Evolutionary conservation across 1,140 invertebrate genomes (phyloP).

Genomic region (Platorchestia sp.): DNA sequence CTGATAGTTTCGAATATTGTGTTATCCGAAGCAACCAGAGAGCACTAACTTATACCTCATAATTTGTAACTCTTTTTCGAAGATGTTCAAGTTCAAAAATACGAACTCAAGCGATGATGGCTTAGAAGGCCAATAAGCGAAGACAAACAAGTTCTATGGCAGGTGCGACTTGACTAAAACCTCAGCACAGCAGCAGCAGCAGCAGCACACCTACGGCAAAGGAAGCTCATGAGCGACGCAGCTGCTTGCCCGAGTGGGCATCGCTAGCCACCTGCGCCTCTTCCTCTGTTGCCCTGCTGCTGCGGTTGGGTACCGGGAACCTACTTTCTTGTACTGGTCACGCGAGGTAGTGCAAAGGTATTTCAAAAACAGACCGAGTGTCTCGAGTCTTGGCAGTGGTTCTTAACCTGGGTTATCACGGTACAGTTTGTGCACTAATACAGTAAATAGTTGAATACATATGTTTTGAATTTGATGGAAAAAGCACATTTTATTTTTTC

Average conservation of each 20-base stretch:
- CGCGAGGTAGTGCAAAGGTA: not conserved
- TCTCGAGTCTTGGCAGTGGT: too few relatives aligned
- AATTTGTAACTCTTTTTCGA: too few relatives aligned
- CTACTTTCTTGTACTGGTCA: not conserved
- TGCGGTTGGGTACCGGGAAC: not conserved
- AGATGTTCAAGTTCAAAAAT: too few relatives aligned
- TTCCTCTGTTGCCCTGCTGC: not conserved
- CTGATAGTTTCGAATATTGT: too few relatives aligned
- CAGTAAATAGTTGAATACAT: too few relatives aligned
- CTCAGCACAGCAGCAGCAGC: not conserved
- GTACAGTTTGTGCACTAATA: too few relatives aligned
- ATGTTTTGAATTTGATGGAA: too few relatives aligned
- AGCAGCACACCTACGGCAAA: not conserved
- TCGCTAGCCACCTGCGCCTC: not conserved
- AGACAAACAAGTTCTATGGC: not conserved
- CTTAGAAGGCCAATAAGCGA: not conserved
- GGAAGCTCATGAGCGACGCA: not conserved
- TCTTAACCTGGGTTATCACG: too few relatives aligned
- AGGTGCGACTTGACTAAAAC: not conserved
- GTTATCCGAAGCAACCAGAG: too few relatives aligned
- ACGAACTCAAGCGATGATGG: too few relatives aligned
- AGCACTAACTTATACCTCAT: too few relatives aligned
- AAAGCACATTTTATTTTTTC: too few relatives aligned
- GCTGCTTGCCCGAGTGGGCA: not conserved
- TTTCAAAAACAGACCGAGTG: not conserved